phyloP scores from a whole-genome alignment of 2,888 invertebrate species.

The Drosophila tanythrix region DNA sequence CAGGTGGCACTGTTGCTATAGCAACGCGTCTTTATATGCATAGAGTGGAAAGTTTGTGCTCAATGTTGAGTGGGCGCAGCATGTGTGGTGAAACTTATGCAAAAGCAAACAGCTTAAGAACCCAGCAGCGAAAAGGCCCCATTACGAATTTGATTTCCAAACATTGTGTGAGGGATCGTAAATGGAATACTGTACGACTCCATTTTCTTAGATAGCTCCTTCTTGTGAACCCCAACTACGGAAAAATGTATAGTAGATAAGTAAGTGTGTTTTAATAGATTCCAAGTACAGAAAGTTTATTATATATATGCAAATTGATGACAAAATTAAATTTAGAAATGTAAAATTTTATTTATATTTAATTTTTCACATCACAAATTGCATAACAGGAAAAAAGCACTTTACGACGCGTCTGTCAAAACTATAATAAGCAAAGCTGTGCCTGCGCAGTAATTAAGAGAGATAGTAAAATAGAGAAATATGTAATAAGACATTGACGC shows the following conservation, averaged over 20 bases:
- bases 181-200: not conserved
- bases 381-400: not conserved
- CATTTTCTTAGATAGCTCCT: not conserved
- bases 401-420: not conserved
- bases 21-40: conserved; percentile 31
- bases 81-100: conserved; percentile 13
- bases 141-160: not conserved
- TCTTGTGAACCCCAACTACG: not conserved
- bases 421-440: not conserved
- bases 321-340: not conserved
- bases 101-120: not conserved
- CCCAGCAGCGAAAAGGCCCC: not conserved
- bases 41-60: conserved; percentile 11
- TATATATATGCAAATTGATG: not conserved
- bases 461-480: not conserved
- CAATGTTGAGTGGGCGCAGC: conserved; percentile 16
- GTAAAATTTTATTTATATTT: not conserved
- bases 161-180: not conserved
- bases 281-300: not conserved
- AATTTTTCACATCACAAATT: not conserved
- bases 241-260: not conserved
- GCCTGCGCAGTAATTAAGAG: not conserved
- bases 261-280: not conserved
- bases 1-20: conserved; percentile 26
- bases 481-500: not conserved